These are phyloP conservation scores for Sisor rabdophorus DNA, from an alignment of 2,113 vertebrate genomes.

Conservation along the genomic window DNA sequence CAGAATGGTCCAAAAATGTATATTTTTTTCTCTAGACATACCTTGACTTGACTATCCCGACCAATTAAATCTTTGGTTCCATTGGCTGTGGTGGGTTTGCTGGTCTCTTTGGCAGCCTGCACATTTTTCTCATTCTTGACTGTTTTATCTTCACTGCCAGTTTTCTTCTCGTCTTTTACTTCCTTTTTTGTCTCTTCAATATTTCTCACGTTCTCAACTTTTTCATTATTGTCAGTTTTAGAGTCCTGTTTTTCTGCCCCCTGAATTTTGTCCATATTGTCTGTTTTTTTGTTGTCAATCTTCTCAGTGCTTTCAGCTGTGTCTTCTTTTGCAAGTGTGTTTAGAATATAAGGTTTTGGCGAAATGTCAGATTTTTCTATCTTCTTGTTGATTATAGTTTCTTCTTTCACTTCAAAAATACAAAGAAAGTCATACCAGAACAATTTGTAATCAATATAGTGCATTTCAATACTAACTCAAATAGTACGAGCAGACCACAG, in stretches of 20 bases:
- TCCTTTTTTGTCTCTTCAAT: constrained; percentile 68
- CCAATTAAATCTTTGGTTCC: constrained; percentile 78
- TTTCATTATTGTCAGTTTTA: constrained; percentile 58
- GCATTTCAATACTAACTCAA: background rate
- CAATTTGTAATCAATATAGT: background rate
- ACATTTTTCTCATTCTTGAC: constrained; percentile 65
- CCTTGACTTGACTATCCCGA: constrained; percentile 87
- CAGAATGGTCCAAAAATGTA: background rate
- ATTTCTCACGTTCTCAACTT: constrained; percentile 63
- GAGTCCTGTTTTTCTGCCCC: constrained; percentile 56
- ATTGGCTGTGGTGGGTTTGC: constrained; percentile 65
- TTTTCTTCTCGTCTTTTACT: constrained; percentile 61
- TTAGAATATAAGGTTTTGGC: constrained; percentile 23
- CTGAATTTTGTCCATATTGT: constrained; percentile 59
- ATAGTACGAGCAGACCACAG: background rate
- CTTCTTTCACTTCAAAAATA: constrained; percentile 62
- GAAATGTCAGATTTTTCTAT: constrained; percentile 32
- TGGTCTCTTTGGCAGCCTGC: constrained; percentile 58
- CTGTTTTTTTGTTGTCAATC: constrained; percentile 57
- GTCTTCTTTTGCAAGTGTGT: constrained; percentile 29
- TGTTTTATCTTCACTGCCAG: constrained; percentile 52
- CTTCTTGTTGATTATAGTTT: constrained; percentile 62
- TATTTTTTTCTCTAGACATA: constrained; percentile 53
- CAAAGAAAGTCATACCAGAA: background rate
- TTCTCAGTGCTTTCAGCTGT: constrained; percentile 40